phyloP scores from a whole-genome alignment of 2,888 invertebrate species.

The Crepidodera aurea region DNA sequence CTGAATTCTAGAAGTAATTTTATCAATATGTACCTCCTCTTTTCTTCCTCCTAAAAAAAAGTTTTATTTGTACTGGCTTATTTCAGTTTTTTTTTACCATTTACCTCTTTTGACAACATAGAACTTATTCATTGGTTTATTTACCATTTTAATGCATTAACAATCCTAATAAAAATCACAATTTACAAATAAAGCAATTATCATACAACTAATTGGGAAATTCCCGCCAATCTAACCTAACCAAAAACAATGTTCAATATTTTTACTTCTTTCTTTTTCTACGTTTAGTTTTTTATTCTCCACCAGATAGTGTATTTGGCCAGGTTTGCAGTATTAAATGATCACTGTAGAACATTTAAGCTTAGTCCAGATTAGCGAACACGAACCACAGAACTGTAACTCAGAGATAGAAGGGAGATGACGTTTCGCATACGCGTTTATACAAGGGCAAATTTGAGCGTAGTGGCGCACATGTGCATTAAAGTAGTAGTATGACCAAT shows the following conservation, averaged over 20 bases:
- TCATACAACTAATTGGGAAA: background rate
- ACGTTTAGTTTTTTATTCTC: no score
- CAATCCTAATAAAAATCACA: background rate
- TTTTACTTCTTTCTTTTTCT: background rate
- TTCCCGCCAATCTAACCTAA: slow-evolving; percentile 14
- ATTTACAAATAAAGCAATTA: background rate
- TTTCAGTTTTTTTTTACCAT: slow-evolving; percentile 1
- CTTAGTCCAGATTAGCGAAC: no score
- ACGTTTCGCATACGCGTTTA: no score
- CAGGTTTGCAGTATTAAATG: no score
- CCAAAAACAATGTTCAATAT: background rate
- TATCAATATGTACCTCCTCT: slow-evolving; percentile 95
- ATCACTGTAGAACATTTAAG: no score
- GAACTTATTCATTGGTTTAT: slow-evolving; percentile 49
- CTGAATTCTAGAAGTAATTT: slow-evolving; percentile 94
- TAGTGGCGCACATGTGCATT: no score
- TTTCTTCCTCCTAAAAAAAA: slow-evolving; percentile 77
- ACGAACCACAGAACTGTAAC: no score
- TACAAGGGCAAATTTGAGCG: no score
- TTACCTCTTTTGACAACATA: slow-evolving; percentile 65
- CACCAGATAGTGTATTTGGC: no score
- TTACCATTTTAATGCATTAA: slow-evolving; percentile 17
- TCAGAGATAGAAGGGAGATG: no score
- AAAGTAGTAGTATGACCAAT: no score
- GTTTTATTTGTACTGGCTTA: background rate